Evolutionary conservation across 1,140 invertebrate genomes (phyloP).

Genomic region (Atta colombica): DNA sequence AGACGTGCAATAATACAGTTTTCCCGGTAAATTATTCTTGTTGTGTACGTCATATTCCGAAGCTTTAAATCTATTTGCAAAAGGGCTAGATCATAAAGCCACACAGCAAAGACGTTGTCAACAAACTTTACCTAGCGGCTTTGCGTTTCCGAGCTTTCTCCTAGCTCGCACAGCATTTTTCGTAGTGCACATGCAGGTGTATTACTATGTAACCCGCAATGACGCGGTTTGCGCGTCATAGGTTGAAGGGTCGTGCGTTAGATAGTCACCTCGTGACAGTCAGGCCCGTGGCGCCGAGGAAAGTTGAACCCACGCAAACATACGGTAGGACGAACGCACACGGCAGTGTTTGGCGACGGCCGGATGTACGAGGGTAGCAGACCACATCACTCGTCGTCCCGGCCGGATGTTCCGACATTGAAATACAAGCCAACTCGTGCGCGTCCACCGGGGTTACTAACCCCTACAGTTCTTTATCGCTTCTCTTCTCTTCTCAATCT

Average conservation of each 20-base stretch:
- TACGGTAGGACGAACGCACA: slow-evolving; percentile 58
- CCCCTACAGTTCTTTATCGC: slow-evolving; percentile 49
- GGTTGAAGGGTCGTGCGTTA: slow-evolving; percentile 59
- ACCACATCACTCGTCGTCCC: slow-evolving; percentile 79
- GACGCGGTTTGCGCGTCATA: slow-evolving; percentile 38
- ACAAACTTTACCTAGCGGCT: slow-evolving; percentile 47
- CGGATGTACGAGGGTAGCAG: slow-evolving; percentile 76
- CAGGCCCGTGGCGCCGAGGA: slow-evolving; percentile 54
- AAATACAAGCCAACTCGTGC: slow-evolving; percentile 72
- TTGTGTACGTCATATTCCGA: not conserved
- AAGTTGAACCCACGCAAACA: slow-evolving; percentile 73
- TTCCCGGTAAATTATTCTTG: not conserved
- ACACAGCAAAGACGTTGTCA: slow-evolving; percentile 43
- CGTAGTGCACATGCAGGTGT: slow-evolving; percentile 39
- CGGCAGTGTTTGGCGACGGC: slow-evolving; percentile 73
- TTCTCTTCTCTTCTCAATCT: not conserved
- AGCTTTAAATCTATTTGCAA: slow-evolving; percentile 39
- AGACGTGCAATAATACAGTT: slow-evolving; percentile 19
- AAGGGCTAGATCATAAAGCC: slow-evolving; percentile 29
- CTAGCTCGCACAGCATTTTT: slow-evolving; percentile 44
- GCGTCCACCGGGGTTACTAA: slow-evolving; percentile 51
- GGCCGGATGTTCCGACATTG: slow-evolving; percentile 74
- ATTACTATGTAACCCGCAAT: slow-evolving; percentile 59
- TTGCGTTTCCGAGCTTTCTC: slow-evolving; percentile 21
- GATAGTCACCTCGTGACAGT: slow-evolving; percentile 48